These are phyloP conservation scores for Pseudonaja textilis DNA, from an alignment of 2,113 vertebrate genomes.

Conservation along the genomic window DNA sequence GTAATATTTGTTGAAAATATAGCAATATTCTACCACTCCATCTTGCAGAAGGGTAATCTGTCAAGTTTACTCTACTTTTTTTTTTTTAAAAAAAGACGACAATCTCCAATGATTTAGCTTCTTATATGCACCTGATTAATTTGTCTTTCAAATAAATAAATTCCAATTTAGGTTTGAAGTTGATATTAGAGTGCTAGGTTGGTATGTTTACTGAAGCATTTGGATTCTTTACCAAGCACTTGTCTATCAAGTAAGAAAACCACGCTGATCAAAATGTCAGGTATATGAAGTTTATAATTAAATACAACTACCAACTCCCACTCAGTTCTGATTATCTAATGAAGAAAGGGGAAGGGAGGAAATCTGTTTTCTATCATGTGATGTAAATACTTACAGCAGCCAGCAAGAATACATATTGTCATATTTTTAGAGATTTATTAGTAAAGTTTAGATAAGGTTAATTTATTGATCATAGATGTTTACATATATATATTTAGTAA, in stretches of 20 bases:
- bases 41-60: background rate
- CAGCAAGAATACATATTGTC: slow-evolving; percentile 53
- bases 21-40: background rate
- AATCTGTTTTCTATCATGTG: slow-evolving; percentile 12
- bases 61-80: background rate
- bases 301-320: background rate
- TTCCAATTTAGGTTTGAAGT: background rate
- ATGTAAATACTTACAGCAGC: slow-evolving; percentile 43
- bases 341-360: background rate
- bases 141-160: background rate
- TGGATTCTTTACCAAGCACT: background rate
- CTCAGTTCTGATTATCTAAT: slow-evolving; percentile 16
- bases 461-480: slow-evolving; percentile 56
- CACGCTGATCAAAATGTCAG: slow-evolving; percentile 1
- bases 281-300: slow-evolving; percentile 15
- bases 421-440: slow-evolving; percentile 60
- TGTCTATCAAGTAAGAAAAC: background rate
- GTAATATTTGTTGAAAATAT: background rate
- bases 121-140: background rate
- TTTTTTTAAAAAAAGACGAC: background rate
- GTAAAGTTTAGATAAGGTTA: slow-evolving; percentile 60
- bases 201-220: background rate
- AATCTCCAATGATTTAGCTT: background rate
- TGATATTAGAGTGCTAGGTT: background rate
- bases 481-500: slow-evolving; percentile 66